Percentiles rank a stretch among this genome's conserved stretches.
phyloP scores from a whole-genome alignment of 64 coral and sea anemone genomes.

The Porites australiensis region DNA sequence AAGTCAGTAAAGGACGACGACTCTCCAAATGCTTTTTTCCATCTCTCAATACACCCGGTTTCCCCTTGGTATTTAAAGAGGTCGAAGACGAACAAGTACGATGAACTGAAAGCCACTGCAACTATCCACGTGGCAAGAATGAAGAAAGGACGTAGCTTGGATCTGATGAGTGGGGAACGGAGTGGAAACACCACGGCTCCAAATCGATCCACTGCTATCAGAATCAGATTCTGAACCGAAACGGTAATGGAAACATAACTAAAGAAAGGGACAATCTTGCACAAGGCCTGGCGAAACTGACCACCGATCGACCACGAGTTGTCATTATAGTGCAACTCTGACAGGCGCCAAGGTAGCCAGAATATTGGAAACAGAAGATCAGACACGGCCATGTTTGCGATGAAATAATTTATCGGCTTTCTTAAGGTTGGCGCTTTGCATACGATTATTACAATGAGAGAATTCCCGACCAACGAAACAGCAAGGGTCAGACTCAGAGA shows the following conservation, averaged over 20 bases:
- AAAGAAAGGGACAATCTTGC: neutral
- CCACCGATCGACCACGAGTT: neutral
- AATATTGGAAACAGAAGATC: neutral
- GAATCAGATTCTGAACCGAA: neutral
- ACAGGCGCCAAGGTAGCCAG: neutral
- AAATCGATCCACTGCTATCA: slow-evolving; percentile 25
- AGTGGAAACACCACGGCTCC: neutral
- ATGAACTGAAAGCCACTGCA: too few species aligned
- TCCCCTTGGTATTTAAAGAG: too few species aligned
- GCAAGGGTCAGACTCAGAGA: neutral
- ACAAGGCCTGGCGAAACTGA: neutral
- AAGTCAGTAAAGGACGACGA: too few species aligned
- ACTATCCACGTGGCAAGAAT: too few species aligned
- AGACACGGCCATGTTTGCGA: slow-evolving; percentile 8
- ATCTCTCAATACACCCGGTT: too few species aligned
- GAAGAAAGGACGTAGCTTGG: too few species aligned
- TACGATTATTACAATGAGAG: neutral
- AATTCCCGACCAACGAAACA: neutral
- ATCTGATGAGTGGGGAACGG: too few species aligned
- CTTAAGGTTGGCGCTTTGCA: neutral
- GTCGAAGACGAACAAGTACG: too few species aligned
- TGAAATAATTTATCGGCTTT: neutral
- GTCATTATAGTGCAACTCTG: neutral
- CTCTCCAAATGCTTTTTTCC: too few species aligned
- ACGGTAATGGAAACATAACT: neutral